Base-by-base conservation (phyloP, 2,113 vertebrate species). In the Pedetes capensis region DNA sequence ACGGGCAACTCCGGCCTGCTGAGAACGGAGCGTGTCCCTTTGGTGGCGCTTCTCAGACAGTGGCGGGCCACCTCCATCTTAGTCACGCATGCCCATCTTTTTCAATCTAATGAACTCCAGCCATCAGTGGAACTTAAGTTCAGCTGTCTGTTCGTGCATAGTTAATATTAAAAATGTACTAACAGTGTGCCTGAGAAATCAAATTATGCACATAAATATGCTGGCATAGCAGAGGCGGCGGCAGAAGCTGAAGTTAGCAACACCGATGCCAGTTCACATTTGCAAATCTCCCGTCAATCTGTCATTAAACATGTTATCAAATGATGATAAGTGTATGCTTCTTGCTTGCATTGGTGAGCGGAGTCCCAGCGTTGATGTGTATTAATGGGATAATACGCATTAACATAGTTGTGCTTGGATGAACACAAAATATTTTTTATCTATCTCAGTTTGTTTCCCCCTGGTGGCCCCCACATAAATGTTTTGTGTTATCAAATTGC, bases 241-340 rank as follows among this genome's bases (percentile, higher is more conserved):
- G 98, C 98, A 98, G 98, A 98, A 99, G 98, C 98, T 98, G 97
- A 99, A 99, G 98, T 98, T 98, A 98, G 99, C 98, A 97, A 98
- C 99, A 98, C 98, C 98, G 98, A 99, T 98, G 99, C 99, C 99
- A 98, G 98, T 99, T 99, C 98, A 97, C 98, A 98, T 99, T 99
- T 99, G 99, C 99, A 98, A 99, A 99, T 98, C 99, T 98, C 98
- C 99, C 98, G 99, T 99, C 99, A 99, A 99, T 99, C 99, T 99
- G 99, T 99, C 99, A 99, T 99, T 99, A 99, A 99, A 99, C 99
- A 99, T 99, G 99, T 99, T 99, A 99, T 99, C 99, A 99, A 99
- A 99, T 99, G 99, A 99, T 99, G 99, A 99, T 99, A 99, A 99
- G 99, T 99, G 99, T 98, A 98, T 98, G 98, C 99, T 98, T 98